Base-by-base conservation (phyloP, 2,888 invertebrate species). In the Luperina nickerlii region DNA sequence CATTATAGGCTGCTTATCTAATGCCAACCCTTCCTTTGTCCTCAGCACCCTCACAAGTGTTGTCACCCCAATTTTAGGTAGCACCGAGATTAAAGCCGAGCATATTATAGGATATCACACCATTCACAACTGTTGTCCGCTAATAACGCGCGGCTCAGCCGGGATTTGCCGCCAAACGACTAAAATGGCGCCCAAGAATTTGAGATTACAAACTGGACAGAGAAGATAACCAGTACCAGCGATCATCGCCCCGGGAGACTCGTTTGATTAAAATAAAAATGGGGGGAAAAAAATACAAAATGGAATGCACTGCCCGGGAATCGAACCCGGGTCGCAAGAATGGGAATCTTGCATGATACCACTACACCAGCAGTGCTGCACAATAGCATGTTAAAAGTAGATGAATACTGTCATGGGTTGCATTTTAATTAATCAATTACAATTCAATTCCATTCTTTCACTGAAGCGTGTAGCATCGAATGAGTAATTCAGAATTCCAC, bases 271-370 rank as follows among this genome's bases (percentile, higher is more conserved):
- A 79, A 81, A 76, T 60, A 57, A 74, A 86, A 79, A 77, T 71
- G 38, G 27, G 2, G 2, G n/a, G 1, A 51, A 65, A 42, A 51
- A 76, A 69, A 60, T 27, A 42, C 15, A 72, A 87, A 86, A 81
- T 68, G 15, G 62, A 4, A 24, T 98, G 98, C 98, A 98, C 98
- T 98, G 98, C 98, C 98, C 98, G 98, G 98, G 98, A 98, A 98
- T 99, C 98, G 98, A 99, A 99, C 98, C 98, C 98, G 98, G 98
- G 98, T 98, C 98, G 98, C 98, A 98, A 98, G 98, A 98, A 98
- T 98, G 98, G 98, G 98, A 98, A 98, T 98, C 98, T 98, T 98
- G 98, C 98, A 98, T 98, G 98, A 98, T 98, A 98, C 98, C 99
- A 98, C 98, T 99, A 98, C 98, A 98, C 98, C 98, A 98, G 98